These are phyloP conservation scores for Drosophila mojavensis DNA, from an alignment of 1,140 invertebrate genomes.

Conservation along the genomic window DNA sequence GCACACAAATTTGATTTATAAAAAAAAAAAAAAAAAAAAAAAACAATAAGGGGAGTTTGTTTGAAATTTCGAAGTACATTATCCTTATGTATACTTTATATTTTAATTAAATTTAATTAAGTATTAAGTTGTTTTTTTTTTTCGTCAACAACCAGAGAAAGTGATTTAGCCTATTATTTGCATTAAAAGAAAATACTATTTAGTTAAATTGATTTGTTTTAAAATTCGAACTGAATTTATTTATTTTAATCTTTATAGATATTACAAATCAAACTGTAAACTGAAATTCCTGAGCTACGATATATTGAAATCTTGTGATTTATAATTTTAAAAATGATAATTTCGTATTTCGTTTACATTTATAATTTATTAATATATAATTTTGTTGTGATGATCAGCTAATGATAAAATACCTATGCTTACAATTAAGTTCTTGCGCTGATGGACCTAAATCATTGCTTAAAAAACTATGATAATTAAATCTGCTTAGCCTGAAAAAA, in stretches of 20 bases:
- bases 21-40: neutral
- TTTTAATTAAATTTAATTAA: neutral
- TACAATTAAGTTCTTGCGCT: slow-evolving; percentile 11
- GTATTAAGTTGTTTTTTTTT: slow-evolving; percentile 14
- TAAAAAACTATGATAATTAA: slow-evolving; percentile 22
- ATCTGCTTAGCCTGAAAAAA: slow-evolving; percentile 35
- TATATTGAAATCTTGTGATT: slow-evolving; percentile 47
- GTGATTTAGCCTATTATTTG: slow-evolving; percentile 39
- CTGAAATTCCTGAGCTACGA: slow-evolving; percentile 40
- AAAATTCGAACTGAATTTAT: slow-evolving; percentile 13
- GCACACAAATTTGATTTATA: neutral
- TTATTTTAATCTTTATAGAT: slow-evolving; percentile 5
- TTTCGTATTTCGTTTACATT: slow-evolving; percentile 25
- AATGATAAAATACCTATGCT: slow-evolving; percentile 13
- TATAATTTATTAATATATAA: slow-evolving; percentile 21
- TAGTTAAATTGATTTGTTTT: slow-evolving; percentile 20
- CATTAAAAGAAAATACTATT: slow-evolving; percentile 14
- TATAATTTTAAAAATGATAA: slow-evolving; percentile 29
- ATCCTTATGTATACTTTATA: slow-evolving; percentile 24
- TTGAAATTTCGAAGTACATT: slow-evolving; percentile 15
- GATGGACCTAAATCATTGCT: slow-evolving; percentile 18
- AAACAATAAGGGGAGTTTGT: neutral
- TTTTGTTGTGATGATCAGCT: slow-evolving; percentile 31
- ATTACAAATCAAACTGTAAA: slow-evolving; percentile 9
- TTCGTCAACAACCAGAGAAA: slow-evolving; percentile 18